Evolutionary conservation across 2,113 vertebrate genomes (phyloP).

Genomic region (Scomber colias): DNA sequence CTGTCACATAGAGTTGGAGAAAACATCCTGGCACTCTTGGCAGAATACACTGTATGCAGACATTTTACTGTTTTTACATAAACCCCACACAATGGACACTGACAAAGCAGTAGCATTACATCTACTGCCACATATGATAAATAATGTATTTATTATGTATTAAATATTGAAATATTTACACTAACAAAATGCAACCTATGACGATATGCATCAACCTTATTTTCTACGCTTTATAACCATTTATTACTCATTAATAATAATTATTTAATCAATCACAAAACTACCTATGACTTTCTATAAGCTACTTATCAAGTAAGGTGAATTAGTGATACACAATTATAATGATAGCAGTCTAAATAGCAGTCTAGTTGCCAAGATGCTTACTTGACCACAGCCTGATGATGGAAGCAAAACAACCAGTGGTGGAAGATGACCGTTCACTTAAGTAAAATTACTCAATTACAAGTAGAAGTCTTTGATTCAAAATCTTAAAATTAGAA

Average conservation of each 20-base stretch:
- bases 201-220: neutral
- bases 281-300: too few species aligned
- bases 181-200: neutral
- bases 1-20: slow-evolving; percentile 76
- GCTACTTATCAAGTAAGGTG: too few species aligned
- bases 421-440: too few species aligned
- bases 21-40: slow-evolving; percentile 64
- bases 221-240: neutral
- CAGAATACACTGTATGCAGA: slow-evolving; percentile 46
- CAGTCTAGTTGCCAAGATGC: too few species aligned
- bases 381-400: too few species aligned
- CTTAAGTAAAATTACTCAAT: too few species aligned
- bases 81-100: slow-evolving; percentile 13
- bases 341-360: too few species aligned
- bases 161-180: neutral
- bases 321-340: too few species aligned
- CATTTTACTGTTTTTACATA: slow-evolving; percentile 50
- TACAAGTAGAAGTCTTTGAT: too few species aligned
- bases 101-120: neutral
- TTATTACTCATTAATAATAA: neutral
- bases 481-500: too few species aligned
- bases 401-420: too few species aligned
- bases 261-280: too few species aligned
- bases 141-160: neutral
- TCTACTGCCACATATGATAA: neutral